A percentile compares a stretch with the other conserved stretches of the same genome.
phyloP scores from a whole-genome alignment of 2,888 invertebrate species.

The Hermaeophaga mercurialis region DNA sequence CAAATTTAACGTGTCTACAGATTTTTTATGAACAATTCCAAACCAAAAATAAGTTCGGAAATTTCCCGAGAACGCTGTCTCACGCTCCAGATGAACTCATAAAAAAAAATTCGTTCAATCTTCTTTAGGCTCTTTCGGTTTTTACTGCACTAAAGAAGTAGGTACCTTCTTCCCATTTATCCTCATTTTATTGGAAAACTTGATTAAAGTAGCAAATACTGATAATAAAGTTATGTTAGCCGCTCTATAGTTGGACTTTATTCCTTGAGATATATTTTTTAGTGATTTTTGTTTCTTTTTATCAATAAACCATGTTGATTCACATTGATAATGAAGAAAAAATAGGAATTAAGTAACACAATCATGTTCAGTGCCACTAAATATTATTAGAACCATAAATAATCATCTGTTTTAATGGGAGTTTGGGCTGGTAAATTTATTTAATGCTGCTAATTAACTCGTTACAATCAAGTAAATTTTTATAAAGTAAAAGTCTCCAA shows the following conservation, averaged over 20 bases:
- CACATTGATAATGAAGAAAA: too few species aligned
- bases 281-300: not conserved
- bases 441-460: too few species aligned
- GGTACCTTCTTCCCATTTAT: constrained; percentile 6
- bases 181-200: constrained; percentile 19
- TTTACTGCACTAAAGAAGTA: constrained; percentile 18
- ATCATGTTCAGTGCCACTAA: too few species aligned
- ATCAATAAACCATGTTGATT: too few species aligned
- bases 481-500: too few species aligned
- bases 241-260: constrained; percentile 9
- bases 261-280: constrained; percentile 6
- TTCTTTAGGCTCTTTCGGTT: constrained; percentile 19
- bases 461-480: too few species aligned
- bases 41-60: constrained; percentile 27
- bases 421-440: too few species aligned
- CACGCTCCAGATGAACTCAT: constrained; percentile 23
- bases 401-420: too few species aligned
- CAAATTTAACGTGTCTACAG: constrained; percentile 25
- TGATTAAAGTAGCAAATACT: constrained; percentile 16
- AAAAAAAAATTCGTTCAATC: constrained; percentile 25
- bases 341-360: too few species aligned
- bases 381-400: too few species aligned
- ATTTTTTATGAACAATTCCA: constrained; percentile 29
- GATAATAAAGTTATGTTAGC: constrained; percentile 20
- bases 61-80: constrained; percentile 18